phyloP scores from a whole-genome alignment of 2,888 invertebrate species.

The Adineta ricciae region DNA sequence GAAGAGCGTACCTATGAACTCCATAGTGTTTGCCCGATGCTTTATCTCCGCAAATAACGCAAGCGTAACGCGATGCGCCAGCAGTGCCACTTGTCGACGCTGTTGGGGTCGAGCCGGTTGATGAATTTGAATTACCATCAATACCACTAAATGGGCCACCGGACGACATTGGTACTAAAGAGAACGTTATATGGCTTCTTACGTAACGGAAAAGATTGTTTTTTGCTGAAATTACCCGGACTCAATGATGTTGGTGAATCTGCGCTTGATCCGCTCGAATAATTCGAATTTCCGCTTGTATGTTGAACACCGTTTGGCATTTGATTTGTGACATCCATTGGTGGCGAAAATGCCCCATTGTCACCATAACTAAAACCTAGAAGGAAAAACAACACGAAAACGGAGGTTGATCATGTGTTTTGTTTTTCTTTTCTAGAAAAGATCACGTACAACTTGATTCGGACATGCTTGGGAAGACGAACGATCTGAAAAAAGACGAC shows the following conservation, averaged over 20 bases:
- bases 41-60: conserved; percentile 90
- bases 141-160: background rate
- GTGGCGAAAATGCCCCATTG: background rate
- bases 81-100: background rate
- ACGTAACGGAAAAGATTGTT: background rate
- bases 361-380: background rate
- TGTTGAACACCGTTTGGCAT: background rate
- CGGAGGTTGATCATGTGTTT: background rate
- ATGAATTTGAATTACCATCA: background rate
- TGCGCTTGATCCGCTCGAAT: background rate
- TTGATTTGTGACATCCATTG: background rate
- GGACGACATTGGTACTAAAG: background rate
- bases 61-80: conserved; percentile 68
- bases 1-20: conserved; percentile 69
- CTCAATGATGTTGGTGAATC: background rate
- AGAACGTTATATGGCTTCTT: background rate
- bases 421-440: background rate
- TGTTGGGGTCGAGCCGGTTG: background rate
- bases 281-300: conserved; percentile 1
- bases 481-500: background rate
- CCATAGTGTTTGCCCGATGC: conserved; percentile 97
- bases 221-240: background rate
- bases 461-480: background rate
- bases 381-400: background rate
- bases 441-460: background rate